Base-by-base conservation (phyloP, 2,113 vertebrate genomes). In the Periophthalmus modestus region DNA sequence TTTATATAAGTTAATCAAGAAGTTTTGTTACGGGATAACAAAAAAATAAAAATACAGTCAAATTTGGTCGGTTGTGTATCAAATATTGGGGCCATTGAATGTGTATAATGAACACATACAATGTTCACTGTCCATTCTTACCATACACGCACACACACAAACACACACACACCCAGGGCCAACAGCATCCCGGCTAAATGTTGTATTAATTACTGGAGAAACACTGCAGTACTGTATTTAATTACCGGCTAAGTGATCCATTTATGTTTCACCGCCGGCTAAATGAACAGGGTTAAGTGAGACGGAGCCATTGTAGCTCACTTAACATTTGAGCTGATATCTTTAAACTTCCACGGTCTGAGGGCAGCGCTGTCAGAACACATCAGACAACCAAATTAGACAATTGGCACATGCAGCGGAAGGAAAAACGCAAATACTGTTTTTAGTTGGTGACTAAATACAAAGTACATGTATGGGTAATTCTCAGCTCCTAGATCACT, bases 191-290 rank as follows among this genome's bases (percentile, higher is more conserved):
- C 76, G 77, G 82, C 86, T 84, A 88, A 92, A 92, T 87, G 76
- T 82, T 85, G 81, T 90, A 92, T 89, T 91, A 92, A 91, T 92
- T 92, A 91, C 89, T 79, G 82, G 61, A 73, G 81, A 82, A 92
- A 88, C 82, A 79, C 84, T 80, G 82, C 86, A 89, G 87, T 75
- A 89, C 87, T 90, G 85, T 86, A 88, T 85, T 91, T 93, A 92
- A 93, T 92, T 91, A 92, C 85, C 65, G 79, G 81, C 90, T 92
- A 93, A 94, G 90, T 91, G 85, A 93, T 91, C 90, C 87, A 92
- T 89, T 85, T 90, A 91, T 84, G 88, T 82, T 88, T 89, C 77
- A 81, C 78, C 71, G 74, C 82, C 71, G 78, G 84, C 85, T 91
- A 85, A 90, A 88, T 93, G 87, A 93, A 85, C 70, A 59, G 84